Base-by-base conservation (phyloP, 1,140 invertebrate species). In the Olivierus martensii region DNA sequence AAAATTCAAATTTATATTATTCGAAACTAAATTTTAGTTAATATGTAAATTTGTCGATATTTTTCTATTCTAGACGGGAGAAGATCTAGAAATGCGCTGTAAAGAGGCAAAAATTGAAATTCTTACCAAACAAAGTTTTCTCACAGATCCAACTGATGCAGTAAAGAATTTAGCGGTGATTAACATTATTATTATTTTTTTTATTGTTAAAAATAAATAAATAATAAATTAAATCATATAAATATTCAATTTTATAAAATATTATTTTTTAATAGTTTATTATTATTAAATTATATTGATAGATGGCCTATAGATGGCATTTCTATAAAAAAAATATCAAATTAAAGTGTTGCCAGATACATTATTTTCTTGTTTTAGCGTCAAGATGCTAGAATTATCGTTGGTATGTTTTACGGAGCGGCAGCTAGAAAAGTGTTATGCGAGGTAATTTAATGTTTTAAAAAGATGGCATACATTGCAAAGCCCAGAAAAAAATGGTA, bases 331-430 rank as follows among this genome's bases (percentile, higher is more conserved):
- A n/a, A n/a, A n/a, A n/a, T n/a, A n/a, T n/a, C n/a, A n/a, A n/a
- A n/a, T n/a, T n/a, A n/a, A n/a, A n/a, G n/a, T n/a, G n/a, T n/a
- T n/a, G n/a, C n/a, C n/a, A n/a, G n/a, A n/a, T n/a, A n/a, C n/a
- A n/a, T n/a, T n/a, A n/a, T n/a, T n/a, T n/a, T n/a, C n/a, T n/a
- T n/a, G n/a, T 39, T 61, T 42, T 57, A 73, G 86, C 63, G 74
- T 45, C 90, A 95, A 70, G 93, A 98, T 69, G 92, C 93, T 6
- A 74, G 95, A 54, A 94, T 99, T 50, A 94, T 99, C 55, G 88
- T 99, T 12, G 96, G 95, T 3, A 75, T 99, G 12, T 99, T 98
- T 73, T 99, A 99, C 70, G 92, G 93, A 12, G 91, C 93, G 1
- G 92, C 92, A 28, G 95, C 95, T 0, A 74, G 94, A 37, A 74